Evolutionary conservation across 2,888 invertebrate genomes (phyloP).

Genomic region (Amiota minor): DNA sequence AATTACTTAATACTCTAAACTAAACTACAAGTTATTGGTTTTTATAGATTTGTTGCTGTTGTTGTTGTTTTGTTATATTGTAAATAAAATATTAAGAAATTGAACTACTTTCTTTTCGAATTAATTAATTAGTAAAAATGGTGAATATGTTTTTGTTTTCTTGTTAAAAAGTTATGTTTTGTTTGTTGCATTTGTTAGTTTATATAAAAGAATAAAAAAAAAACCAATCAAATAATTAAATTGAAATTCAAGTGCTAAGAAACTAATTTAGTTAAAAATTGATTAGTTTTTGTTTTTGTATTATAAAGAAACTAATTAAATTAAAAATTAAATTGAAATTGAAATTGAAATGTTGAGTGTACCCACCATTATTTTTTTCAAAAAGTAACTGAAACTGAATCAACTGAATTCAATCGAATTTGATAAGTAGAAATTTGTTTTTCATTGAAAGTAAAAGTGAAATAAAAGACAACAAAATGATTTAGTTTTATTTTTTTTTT

Average conservation of each 20-base stretch:
- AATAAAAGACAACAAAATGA: slow-evolving; percentile 23
- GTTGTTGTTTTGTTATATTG: too few species aligned
- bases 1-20: too few species aligned
- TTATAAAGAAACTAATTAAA: background rate
- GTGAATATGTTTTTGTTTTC: too few species aligned
- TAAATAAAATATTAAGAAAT: too few species aligned
- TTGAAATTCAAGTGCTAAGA: background rate
- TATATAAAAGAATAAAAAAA: background rate
- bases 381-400: background rate
- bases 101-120: too few species aligned
- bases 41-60: too few species aligned
- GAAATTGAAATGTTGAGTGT: background rate
- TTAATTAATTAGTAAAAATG: too few species aligned
- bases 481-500: slow-evolving; percentile 1
- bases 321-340: background rate
- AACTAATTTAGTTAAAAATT: background rate
- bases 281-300: background rate
- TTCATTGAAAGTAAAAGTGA: slow-evolving; percentile 13
- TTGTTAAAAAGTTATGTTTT: too few species aligned
- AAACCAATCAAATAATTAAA: background rate
- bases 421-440: background rate
- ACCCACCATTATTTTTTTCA: slow-evolving; percentile 13
- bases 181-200: too few species aligned
- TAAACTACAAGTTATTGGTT: too few species aligned
- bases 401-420: slow-evolving; percentile 23